Evolutionary conservation across 2,113 vertebrate genomes (phyloP).

Genomic region (Pogona vitticeps): DNA sequence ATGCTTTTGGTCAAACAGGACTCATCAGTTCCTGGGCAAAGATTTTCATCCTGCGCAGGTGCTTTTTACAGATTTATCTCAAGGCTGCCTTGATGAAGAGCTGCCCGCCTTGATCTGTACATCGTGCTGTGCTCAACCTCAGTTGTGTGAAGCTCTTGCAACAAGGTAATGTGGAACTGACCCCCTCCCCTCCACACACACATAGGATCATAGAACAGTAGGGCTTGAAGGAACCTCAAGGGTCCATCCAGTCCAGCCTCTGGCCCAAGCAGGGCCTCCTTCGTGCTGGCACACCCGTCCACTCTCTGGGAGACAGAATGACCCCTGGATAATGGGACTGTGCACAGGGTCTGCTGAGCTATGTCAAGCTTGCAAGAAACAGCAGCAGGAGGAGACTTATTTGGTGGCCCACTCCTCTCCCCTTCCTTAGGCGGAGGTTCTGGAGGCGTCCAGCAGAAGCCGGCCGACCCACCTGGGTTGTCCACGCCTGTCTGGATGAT

Average conservation of each 20-base stretch:
- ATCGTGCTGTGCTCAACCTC: neutral
- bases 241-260: too few relatives aligned
- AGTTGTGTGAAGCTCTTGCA: neutral
- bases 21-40: too few relatives aligned
- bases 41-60: neutral
- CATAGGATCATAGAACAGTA: too few relatives aligned
- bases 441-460: slow-evolving; percentile 33
- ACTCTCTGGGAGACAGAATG: neutral
- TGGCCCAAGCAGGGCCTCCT: too few relatives aligned
- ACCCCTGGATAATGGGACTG: neutral
- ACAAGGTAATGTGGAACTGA: neutral
- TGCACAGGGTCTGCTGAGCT: too few relatives aligned
- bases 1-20: neutral
- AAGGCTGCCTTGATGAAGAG: neutral
- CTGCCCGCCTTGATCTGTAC: too few relatives aligned
- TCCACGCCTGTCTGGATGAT: slow-evolving; percentile 92
- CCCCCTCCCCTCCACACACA: neutral
- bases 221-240: too few relatives aligned
- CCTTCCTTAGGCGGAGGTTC: rapidly evolving
- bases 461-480: slow-evolving; percentile 84
- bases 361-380: neutral
- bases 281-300: neutral
- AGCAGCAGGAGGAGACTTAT: neutral
- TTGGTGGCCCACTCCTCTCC: neutral
- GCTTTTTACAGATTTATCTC: neutral